Evolutionary conservation across 1,140 invertebrate species (phyloP).

Genomic region (Oedothorax gibbosus): DNA sequence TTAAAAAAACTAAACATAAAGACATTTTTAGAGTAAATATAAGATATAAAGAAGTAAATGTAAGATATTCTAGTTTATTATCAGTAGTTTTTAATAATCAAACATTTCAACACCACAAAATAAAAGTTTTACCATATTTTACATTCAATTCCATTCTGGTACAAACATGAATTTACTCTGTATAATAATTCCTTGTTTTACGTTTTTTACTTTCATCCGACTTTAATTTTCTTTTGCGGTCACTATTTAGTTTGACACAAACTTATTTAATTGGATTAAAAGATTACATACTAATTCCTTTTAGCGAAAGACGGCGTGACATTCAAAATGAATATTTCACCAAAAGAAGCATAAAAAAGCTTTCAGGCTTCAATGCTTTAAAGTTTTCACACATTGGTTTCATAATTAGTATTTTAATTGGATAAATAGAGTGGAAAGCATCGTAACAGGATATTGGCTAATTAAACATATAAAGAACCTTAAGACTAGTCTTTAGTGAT

Average conservation of each 20-base stretch:
- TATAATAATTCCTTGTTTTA: no score
- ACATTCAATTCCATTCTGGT: no score
- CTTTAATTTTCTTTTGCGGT: neutral
- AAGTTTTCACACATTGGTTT: constrained; percentile 22
- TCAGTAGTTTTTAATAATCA: no score
- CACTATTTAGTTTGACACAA: neutral
- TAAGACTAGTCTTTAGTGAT: neutral
- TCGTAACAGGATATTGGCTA: constrained; percentile 28
- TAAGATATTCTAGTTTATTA: no score
- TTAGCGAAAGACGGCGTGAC: constrained; percentile 7
- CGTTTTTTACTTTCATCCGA: no score
- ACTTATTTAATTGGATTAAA: constrained; percentile 24
- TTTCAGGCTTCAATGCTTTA: constrained; percentile 1
- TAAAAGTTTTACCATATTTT: no score
- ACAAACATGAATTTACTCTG: no score
- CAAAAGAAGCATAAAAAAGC: constrained; percentile 2
- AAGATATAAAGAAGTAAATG: no score
- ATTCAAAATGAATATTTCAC: constrained; percentile 8
- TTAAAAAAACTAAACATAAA: no score
- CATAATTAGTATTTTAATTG: constrained; percentile 38
- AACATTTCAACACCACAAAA: no score
- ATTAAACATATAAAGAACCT: constrained; percentile 11
- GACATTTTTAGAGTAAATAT: no score
- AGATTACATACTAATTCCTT: constrained; percentile 24
- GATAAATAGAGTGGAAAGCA: constrained; percentile 21